These are phyloP conservation scores for Aspidiotus destructor DNA, from an alignment of 2,888 invertebrate genomes.

Conservation along the genomic window DNA sequence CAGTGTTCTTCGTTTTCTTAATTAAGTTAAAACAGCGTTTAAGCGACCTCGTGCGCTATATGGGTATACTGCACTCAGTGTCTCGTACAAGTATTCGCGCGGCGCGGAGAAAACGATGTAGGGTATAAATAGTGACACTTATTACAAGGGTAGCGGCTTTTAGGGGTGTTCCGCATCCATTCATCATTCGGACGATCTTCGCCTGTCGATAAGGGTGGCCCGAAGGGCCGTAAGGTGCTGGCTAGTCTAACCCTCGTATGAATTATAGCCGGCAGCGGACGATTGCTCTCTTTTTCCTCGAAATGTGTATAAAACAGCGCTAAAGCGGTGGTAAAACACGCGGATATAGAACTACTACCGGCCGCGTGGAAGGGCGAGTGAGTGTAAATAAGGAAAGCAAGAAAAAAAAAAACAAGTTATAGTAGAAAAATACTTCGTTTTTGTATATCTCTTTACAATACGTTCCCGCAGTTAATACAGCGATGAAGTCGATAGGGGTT, in stretches of 20 bases:
- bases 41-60: background rate
- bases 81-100: background rate
- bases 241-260: conserved; percentile 31
- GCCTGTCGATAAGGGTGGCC: conserved; percentile 34
- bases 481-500: background rate
- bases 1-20: conserved; percentile 15
- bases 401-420: background rate
- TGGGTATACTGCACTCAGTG: conserved; percentile 1
- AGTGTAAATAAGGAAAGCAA: background rate
- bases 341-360: too few relatives aligned
- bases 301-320: too few relatives aligned
- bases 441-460: background rate
- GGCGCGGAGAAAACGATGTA: conserved; percentile 18
- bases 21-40: conserved; percentile 29
- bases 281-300: conserved; percentile 17
- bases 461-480: background rate
- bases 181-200: conserved; percentile 32
- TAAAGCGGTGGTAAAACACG: too few relatives aligned
- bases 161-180: conserved; percentile 25
- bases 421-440: background rate
- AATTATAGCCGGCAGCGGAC: conserved; percentile 31
- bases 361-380: too few relatives aligned
- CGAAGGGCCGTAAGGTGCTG: conserved; percentile 31
- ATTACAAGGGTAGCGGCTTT: conserved; percentile 32
- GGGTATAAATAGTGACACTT: conserved; percentile 32